A percentile compares a stretch with the other conserved stretches of the same genome.
phyloP scores from a whole-genome alignment of 2,797 vertebrate genomes.

The Pseudomugil tenellus region DNA sequence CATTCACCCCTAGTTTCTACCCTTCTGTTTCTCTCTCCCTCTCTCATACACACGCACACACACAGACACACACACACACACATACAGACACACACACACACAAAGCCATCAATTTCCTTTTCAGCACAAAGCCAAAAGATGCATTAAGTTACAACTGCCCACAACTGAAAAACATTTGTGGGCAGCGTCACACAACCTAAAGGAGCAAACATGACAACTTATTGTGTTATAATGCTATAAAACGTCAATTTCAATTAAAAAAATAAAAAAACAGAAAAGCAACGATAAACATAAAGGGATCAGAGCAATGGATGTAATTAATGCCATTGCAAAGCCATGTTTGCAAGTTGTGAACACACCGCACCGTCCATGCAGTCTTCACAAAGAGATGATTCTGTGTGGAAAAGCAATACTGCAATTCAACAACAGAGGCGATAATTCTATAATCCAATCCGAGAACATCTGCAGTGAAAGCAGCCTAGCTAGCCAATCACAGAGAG shows the following conservation, averaged over 20 bases:
- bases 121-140: conserved; percentile 52
- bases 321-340: neutral
- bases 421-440: conserved; percentile 66
- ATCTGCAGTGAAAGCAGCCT: conserved; percentile 68
- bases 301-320: neutral
- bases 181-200: conserved; percentile 18
- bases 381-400: conserved; percentile 36
- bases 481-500: conserved; percentile 69
- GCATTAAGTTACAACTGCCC: conserved; percentile 56
- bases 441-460: conserved; percentile 74
- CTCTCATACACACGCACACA: conserved; percentile 13
- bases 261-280: too few relatives aligned
- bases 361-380: conserved; percentile 21
- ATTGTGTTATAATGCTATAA: too few relatives aligned
- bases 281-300: neutral
- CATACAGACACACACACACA: conserved; percentile 30
- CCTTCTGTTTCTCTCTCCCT: conserved; percentile 10
- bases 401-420: conserved; percentile 60
- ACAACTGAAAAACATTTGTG: conserved; percentile 34
- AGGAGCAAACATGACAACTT: neutral
- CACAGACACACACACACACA: conserved; percentile 38
- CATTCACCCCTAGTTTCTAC: conserved; percentile 45
- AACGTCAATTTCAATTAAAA: too few relatives aligned
- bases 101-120: conserved; percentile 61
- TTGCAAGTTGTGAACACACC: neutral